A percentile compares a stretch with the other conserved stretches of the same genome.
Evolutionary conservation across 1,140 invertebrate genomes (phyloP).

Genomic region (Amphibalanus amphitrite): DNA sequence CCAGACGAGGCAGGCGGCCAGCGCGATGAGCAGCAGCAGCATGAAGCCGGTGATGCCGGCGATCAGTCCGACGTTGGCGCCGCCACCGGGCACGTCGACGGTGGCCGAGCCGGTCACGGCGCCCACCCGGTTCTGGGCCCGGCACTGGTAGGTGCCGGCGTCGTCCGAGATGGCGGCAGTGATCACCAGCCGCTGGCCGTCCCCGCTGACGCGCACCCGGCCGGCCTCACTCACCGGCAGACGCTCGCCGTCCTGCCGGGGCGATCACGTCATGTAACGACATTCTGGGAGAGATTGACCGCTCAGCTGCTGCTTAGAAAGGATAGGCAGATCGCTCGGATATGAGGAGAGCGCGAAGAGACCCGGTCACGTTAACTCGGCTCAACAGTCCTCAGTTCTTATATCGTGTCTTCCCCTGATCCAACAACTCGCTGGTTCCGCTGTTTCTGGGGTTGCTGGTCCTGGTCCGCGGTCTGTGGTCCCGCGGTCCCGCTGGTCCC

Average conservation of each 20-base stretch:
- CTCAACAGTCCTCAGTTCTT: too few species aligned
- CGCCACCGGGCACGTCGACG: not conserved
- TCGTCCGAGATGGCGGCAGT: not conserved
- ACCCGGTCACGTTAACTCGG: too few species aligned
- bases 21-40: not conserved
- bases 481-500: too few species aligned
- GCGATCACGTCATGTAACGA: too few species aligned
- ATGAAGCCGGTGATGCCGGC: not conserved
- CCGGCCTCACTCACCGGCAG: not conserved
- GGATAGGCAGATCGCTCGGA: too few species aligned
- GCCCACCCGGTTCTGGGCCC: not conserved
- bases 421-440: too few species aligned
- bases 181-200: not conserved
- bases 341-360: too few species aligned
- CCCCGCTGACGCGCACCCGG: not conserved
- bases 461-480: too few species aligned
- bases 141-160: not conserved
- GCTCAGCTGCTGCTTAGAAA: too few species aligned
- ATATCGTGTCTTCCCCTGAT: too few species aligned
- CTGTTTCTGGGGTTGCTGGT: too few species aligned
- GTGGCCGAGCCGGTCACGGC: not conserved
- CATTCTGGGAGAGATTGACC: too few species aligned
- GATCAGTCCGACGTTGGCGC: not conserved
- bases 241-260: not conserved
- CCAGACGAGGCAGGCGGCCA: conserved; percentile 1